Evolutionary conservation across 2,113 vertebrate genomes (phyloP).

Genomic region (Carollia perspicillata): DNA sequence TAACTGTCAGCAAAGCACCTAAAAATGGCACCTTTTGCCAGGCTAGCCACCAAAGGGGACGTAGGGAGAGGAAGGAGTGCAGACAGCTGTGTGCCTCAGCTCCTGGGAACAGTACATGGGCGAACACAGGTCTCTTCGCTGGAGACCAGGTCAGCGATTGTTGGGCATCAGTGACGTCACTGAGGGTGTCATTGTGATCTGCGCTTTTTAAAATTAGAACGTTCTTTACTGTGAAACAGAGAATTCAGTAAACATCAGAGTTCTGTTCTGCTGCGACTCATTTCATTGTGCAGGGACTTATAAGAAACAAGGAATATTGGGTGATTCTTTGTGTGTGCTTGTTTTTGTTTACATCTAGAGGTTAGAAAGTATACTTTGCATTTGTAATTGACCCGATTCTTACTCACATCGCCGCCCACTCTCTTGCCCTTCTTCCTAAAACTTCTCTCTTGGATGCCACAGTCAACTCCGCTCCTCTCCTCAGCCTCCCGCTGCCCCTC

Average conservation of each 20-base stretch:
- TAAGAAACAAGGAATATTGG: not conserved
- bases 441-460: not conserved
- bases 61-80: not conserved
- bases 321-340: not conserved
- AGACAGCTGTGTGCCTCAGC: not conserved
- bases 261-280: not conserved
- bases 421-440: not conserved
- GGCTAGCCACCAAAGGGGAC: not conserved
- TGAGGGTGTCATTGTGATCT: not conserved
- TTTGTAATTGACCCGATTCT: not conserved
- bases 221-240: not conserved
- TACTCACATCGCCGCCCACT: not conserved
- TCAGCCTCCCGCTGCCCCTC: not conserved
- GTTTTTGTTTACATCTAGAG: not conserved
- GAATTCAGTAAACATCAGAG: not conserved
- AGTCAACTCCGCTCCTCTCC: not conserved
- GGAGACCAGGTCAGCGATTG: not conserved
- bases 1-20: not conserved
- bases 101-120: not conserved
- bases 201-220: not conserved
- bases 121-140: not conserved
- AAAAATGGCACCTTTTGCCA: not conserved
- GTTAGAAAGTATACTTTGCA: not conserved
- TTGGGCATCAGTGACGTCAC: not conserved
- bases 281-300: not conserved